Evolutionary conservation across 1,140 invertebrate species (phyloP), one percentile per base, ranked within the genome.

Genomic region (Sycophila sp.): DNA sequence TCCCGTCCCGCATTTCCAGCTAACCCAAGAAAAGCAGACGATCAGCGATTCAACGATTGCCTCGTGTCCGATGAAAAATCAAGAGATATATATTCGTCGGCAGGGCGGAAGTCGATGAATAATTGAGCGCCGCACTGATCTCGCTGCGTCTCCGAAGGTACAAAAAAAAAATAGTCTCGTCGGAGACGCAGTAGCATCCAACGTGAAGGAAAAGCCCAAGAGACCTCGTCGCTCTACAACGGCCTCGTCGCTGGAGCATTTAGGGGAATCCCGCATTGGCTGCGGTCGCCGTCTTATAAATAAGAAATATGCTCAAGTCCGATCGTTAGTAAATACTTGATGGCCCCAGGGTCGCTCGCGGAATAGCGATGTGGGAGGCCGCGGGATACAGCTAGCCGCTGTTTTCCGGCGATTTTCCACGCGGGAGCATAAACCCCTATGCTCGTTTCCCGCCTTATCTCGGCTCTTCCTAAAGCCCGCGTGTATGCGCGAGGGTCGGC

Each of bases 251-350:
- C 19, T 59, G 4, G 38, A 17, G 55, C 32, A 53, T 53, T n/a
- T 53, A 53, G 51, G 17, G 32, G 55, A 32, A 58, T 47, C 34
- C 60, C 56, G 32, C 56, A 11, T 19, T 19, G 5, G 19, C 22
- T 22, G 6, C 15, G 11, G 38, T 15, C 28, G 28, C 32, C 38
- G 22, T 15, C 47, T 68, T 38, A 67, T 71, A 73, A 75, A 77
- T 77, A 74, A 75, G 56, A 65, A 47, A 69, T 58, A 47, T 11
- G 28, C 32, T 45, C n/a, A 2, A 24, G 49, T n/a, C 53, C 49
- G 51, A 65, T 70, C 68, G 71, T 79, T 75, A 69, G 68, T 78
- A 77, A 78, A 78, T 79, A 76, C 64, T 75, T 63, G 49, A 79
- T 74, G 67, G 72, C 69, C 62, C 30, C 19, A 49, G 15, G 45